Evolutionary conservation across 2,888 invertebrate genomes (phyloP).

Genomic region (Epinotia bilunana): DNA sequence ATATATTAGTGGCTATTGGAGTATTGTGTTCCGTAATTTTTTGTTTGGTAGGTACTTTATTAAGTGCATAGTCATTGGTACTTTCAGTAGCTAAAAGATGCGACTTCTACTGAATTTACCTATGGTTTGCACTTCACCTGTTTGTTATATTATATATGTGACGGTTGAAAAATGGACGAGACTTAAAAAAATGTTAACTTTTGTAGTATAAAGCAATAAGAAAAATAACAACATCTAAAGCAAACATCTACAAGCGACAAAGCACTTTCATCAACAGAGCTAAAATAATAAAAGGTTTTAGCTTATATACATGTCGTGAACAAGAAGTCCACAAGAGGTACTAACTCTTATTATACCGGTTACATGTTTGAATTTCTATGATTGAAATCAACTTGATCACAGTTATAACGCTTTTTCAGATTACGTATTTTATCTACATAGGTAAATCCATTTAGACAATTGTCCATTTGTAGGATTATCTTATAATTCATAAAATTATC

Average conservation of each 20-base stretch:
- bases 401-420: background rate
- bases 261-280: background rate
- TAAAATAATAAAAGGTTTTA: constrained; percentile 33
- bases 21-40: background rate
- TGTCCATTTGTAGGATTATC: no score
- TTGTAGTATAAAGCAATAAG: background rate
- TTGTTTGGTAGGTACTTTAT: background rate
- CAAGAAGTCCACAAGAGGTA: constrained; percentile 10
- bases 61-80: background rate
- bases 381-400: background rate
- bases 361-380: background rate
- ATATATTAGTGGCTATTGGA: background rate
- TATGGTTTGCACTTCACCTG: background rate
- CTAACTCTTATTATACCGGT: background rate
- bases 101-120: background rate
- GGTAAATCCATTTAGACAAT: no score
- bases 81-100: background rate
- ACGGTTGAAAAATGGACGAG: background rate
- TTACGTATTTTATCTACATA: no score
- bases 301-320: constrained; percentile 10
- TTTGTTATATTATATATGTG: background rate
- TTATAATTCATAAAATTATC: no score
- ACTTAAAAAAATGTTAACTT: background rate
- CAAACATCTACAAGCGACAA: constrained; percentile 11
- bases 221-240: background rate